These are phyloP conservation scores for Amiota minor DNA, from an alignment of 2,888 invertebrate genomes.

Conservation along the genomic window DNA sequence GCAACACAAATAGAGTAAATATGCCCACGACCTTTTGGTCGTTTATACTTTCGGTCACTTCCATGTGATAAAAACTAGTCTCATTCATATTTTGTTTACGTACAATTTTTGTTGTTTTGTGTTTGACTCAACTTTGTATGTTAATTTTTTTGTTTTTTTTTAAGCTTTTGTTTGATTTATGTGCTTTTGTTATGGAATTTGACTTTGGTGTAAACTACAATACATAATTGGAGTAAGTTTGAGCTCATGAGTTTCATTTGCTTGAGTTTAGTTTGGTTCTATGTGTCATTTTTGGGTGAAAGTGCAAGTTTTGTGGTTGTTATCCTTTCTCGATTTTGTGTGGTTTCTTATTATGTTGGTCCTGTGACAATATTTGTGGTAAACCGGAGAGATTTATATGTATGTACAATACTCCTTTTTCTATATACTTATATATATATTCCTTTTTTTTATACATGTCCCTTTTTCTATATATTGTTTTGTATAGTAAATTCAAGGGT, in stretches of 20 bases:
- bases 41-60: neutral
- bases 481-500: too few relatives aligned
- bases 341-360: slow-evolving; percentile 7
- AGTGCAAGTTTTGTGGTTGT: slow-evolving; percentile 16
- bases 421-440: too few relatives aligned
- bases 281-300: neutral
- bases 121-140: neutral
- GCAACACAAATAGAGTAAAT: neutral
- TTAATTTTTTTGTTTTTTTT: neutral
- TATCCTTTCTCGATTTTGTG: slow-evolving; percentile 9
- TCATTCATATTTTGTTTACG: neutral
- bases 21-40: neutral
- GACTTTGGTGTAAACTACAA: neutral
- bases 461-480: too few relatives aligned
- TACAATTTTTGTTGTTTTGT: too few relatives aligned
- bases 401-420: too few relatives aligned
- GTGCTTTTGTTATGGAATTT: slow-evolving; percentile 2
- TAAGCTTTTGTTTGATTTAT: slow-evolving; percentile 9
- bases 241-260: neutral
- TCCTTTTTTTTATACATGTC: too few relatives aligned
- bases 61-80: slow-evolving; percentile 1
- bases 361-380: slow-evolving; percentile 25
- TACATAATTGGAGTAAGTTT: neutral
- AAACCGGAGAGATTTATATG: neutral
- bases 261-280: neutral